These are phyloP conservation scores for Zoanthus gigantus DNA, from an alignment of 92 coral and sea anemone species.

Conservation along the genomic window DNA sequence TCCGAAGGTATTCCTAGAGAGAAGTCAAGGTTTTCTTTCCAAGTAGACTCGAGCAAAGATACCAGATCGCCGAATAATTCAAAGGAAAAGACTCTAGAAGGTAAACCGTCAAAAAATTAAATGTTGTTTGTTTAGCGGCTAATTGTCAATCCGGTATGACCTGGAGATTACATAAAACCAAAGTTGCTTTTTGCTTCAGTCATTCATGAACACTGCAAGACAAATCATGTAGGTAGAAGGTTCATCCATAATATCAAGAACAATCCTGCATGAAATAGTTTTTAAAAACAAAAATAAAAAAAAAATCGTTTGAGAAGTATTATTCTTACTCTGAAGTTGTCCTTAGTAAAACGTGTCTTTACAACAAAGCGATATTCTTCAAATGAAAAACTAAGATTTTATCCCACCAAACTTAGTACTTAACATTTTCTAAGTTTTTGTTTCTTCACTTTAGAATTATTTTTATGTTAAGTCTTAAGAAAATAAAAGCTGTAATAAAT, in stretches of 20 bases:
- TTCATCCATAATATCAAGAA: background rate
- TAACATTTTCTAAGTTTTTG: background rate
- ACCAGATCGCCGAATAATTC: slow-evolving; percentile 1
- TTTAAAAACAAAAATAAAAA: too few relatives aligned
- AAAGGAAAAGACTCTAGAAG: slow-evolving; percentile 21
- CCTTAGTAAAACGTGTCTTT: too few relatives aligned
- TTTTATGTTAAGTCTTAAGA: background rate
- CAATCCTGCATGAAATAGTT: background rate
- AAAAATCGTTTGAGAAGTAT: background rate
- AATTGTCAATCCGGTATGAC: background rate
- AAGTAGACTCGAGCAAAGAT: slow-evolving; percentile 7
- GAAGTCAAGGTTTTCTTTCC: slow-evolving; percentile 13
- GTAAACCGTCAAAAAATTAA: background rate
- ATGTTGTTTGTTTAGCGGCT: background rate
- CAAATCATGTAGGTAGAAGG: background rate
- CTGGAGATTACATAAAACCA: background rate
- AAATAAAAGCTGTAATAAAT: background rate
- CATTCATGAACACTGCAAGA: background rate
- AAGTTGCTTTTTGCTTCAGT: background rate
- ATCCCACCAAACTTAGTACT: slow-evolving; percentile 12
- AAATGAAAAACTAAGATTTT: background rate
- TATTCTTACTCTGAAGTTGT: too few relatives aligned
- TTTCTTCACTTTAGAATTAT: background rate
- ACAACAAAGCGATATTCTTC: background rate
- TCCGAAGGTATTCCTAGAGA: slow-evolving; percentile 26